Conservation (phyloP, 2,797 vertebrate species). For the Sebastes miniatus region DNA sequence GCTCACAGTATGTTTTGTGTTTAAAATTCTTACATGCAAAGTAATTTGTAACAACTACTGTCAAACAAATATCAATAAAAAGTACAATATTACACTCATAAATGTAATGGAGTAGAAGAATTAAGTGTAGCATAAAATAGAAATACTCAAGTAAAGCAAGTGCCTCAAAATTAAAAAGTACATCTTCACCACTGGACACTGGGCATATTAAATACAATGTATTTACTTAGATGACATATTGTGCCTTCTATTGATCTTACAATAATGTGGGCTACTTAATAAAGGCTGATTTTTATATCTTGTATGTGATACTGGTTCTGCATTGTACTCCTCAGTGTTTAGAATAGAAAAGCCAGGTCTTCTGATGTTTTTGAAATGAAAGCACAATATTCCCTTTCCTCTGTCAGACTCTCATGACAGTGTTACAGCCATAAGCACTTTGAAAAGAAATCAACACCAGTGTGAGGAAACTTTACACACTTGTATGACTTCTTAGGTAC, state of each 20-base stretch:
- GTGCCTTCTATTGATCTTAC: not conserved
- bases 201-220: not conserved
- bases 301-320: not conserved
- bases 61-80: not conserved
- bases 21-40: not conserved
- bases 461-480: conserved; percentile 67
- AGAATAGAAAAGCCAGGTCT: conserved; percentile 20
- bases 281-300: not conserved
- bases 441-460: conserved; percentile 67
- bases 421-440: conserved; percentile 55
- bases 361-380: conserved; percentile 50
- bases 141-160: not conserved
- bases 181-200: not conserved
- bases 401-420: conserved; percentile 66
- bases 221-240: not conserved
- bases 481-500: conserved; percentile 51
- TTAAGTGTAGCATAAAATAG: not conserved
- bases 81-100: no score
- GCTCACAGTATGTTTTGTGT: not conserved
- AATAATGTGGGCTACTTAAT: not conserved
- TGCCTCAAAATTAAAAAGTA: not conserved
- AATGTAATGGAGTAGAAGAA: not conserved
- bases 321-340: conserved; percentile 34
- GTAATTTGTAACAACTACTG: not conserved
- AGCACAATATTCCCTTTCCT: conserved; percentile 58